These are phyloP conservation scores for Synchiropus splendidus DNA, from an alignment of 2,113 vertebrate genomes.

Conservation along the genomic window DNA sequence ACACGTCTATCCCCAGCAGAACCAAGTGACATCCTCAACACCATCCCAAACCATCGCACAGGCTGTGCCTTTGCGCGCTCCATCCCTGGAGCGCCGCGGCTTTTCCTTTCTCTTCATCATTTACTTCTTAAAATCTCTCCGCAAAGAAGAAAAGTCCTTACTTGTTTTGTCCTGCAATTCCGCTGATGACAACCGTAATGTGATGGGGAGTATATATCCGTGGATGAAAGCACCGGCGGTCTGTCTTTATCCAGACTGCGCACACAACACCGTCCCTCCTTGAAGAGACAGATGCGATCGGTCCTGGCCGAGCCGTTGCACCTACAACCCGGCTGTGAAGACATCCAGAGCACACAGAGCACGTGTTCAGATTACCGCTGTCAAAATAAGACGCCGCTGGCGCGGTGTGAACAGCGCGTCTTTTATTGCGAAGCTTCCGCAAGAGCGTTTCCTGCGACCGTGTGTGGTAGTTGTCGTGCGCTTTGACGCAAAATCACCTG, in stretches of 20 bases:
- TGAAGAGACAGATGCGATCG: slow-evolving; percentile 60
- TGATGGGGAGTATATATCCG: slow-evolving; percentile 9
- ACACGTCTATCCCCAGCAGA: slow-evolving; percentile 24
- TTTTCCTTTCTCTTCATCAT: neutral
- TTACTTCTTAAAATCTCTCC: slow-evolving; percentile 16
- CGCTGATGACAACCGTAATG: slow-evolving; percentile 35
- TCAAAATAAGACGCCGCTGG: slow-evolving; percentile 22
- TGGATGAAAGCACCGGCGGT: neutral
- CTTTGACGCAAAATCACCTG: slow-evolving; percentile 39
- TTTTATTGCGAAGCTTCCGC: slow-evolving; percentile 31
- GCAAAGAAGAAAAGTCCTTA: slow-evolving; percentile 56
- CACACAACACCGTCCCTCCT: slow-evolving; percentile 46
- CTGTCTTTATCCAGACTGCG: slow-evolving; percentile 51
- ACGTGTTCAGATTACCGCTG: neutral
- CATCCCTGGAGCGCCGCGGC: neutral
- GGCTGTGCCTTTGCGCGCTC: neutral
- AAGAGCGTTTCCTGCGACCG: neutral
- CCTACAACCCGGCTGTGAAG: slow-evolving; percentile 53
- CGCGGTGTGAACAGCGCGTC: rapidly evolving
- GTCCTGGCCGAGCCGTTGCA: slow-evolving; percentile 59
- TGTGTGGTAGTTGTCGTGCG: neutral
- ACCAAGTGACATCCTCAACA: too few species aligned
- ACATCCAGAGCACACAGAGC: slow-evolving; percentile 5
- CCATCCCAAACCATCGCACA: neutral
- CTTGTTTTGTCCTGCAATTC: slow-evolving; percentile 54